A percentile compares a stretch with the other conserved stretches of the same genome.
These are phyloP conservation scores for Porites australiensis DNA, from an alignment of 64 coral and sea anemone species.

Conservation along the genomic window DNA sequence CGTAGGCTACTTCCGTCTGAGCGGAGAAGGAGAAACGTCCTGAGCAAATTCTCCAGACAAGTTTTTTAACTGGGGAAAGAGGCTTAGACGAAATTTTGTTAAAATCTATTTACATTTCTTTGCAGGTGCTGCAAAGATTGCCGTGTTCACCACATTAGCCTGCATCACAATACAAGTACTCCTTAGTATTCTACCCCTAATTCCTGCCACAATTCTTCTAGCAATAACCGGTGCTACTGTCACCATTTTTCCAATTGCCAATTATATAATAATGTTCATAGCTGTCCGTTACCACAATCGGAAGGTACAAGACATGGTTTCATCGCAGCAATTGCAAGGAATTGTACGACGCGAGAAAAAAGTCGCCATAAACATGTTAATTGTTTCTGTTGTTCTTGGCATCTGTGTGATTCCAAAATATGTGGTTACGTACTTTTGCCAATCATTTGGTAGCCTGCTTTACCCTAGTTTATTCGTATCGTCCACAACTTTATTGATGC, in stretches of 20 bases:
- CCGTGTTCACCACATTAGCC: no score
- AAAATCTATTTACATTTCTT: no score
- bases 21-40: no score
- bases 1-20: no score
- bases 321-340: not conserved
- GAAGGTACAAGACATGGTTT: not conserved
- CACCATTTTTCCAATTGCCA: not conserved
- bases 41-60: no score
- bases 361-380: not conserved
- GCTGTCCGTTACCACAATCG: not conserved
- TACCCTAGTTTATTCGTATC: not conserved
- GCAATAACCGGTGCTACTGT: no score
- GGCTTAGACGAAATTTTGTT: no score
- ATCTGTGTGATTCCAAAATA: not conserved
- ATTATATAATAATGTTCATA: not conserved
- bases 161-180: no score
- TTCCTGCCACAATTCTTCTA: no score
- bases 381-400: not conserved
- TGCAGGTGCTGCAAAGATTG: no score
- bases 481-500: not conserved
- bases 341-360: not conserved
- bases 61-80: no score
- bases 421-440: not conserved
- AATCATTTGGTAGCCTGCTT: not conserved
- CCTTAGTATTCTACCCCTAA: no score